phyloP scores from a whole-genome alignment of 2,797 vertebrate species.

The Chanos chanos region DNA sequence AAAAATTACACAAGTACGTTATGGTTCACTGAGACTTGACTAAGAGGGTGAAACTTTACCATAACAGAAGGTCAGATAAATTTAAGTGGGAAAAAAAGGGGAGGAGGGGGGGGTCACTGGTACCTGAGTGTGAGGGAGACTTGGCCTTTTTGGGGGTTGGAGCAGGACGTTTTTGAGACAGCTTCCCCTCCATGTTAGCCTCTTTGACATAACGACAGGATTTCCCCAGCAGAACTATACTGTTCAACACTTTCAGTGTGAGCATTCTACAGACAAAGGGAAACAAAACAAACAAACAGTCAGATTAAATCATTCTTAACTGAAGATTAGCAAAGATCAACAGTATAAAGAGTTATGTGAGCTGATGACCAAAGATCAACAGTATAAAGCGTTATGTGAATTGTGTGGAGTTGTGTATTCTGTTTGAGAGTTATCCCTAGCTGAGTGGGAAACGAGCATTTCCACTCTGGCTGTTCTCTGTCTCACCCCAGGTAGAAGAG shows the following conservation, averaged over 20 bases:
- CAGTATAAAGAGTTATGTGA: no score
- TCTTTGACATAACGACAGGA: slow-evolving; percentile 93
- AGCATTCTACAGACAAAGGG: slow-evolving; percentile 74
- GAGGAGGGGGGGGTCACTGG: neutral
- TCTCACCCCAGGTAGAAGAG: slow-evolving; percentile 97
- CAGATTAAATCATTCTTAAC: neutral
- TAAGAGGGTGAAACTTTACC: no score
- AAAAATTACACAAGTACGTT: no score
- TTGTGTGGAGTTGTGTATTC: no score
- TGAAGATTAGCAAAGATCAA: neutral
- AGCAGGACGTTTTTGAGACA: slow-evolving; percentile 71
- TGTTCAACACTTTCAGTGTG: slow-evolving; percentile 92
- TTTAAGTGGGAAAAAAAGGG: no score
- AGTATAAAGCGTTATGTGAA: no score
- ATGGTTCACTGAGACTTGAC: no score
- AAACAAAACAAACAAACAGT: neutral
- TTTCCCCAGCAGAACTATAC: slow-evolving; percentile 92
- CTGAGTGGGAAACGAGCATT: slow-evolving; percentile 40
- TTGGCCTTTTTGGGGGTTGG: slow-evolving; percentile 66
- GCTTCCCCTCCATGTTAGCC: slow-evolving; percentile 95
- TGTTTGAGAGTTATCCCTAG: slow-evolving; percentile 52
- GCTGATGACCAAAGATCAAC: no score
- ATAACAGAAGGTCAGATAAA: no score
- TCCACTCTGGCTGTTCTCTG: slow-evolving; percentile 21
- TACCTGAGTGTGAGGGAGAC: slow-evolving; percentile 69